These are phyloP conservation scores for Tor tambroides DNA, from an alignment of 2,113 vertebrate species.

Conservation along the genomic window DNA sequence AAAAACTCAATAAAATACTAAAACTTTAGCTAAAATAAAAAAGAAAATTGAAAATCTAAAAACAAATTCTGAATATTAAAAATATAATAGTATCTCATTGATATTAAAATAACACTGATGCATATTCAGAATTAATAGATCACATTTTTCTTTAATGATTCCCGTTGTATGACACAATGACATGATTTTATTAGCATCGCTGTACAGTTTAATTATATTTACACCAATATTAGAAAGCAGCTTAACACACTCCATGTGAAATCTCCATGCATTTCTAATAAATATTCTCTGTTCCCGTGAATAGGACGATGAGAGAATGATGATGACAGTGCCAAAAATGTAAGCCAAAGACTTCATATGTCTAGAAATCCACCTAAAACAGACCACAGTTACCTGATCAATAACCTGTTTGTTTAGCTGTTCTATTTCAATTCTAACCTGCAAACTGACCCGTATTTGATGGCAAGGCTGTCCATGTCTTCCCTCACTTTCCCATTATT, in stretches of 20 bases:
- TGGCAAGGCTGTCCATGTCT: neutral
- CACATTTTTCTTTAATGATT: neutral
- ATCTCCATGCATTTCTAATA: neutral
- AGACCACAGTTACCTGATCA: neutral
- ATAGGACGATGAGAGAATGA: neutral
- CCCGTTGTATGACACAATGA: neutral
- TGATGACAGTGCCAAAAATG: neutral
- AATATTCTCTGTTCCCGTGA: neutral
- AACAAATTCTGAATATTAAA: neutral
- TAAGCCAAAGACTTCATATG: neutral
- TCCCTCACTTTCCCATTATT: no score
- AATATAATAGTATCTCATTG: neutral
- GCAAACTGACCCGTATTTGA: neutral
- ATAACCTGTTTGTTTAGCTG: neutral
- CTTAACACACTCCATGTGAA: conserved; percentile 1
- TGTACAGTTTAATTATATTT: neutral
- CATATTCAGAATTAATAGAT: neutral
- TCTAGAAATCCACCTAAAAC: neutral
- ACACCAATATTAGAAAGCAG: neutral
- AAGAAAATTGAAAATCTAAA: neutral
- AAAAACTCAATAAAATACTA: neutral
- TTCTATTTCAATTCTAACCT: neutral
- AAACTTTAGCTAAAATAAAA: neutral
- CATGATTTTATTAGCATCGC: neutral
- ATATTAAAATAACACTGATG: neutral